A percentile compares a stretch with the other conserved stretches of the same genome.
Evolutionary conservation across 2,113 vertebrate species (phyloP).

Genomic region (Monopterus albus): DNA sequence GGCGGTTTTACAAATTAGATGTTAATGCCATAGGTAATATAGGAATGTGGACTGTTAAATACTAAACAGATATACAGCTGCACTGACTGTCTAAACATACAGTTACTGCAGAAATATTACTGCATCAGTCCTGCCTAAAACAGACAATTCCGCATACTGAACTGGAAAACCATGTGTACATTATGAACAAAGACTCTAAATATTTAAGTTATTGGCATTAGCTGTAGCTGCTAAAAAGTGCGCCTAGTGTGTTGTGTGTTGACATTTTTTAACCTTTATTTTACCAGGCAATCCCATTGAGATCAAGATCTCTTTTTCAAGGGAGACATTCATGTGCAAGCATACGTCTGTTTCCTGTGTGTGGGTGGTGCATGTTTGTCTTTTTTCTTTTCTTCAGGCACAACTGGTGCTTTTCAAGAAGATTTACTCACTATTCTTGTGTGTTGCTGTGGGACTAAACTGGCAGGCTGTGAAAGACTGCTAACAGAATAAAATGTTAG

Average conservation of each 20-base stretch:
- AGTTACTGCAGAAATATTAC: neutral
- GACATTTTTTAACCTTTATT: no score
- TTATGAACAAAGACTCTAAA: neutral
- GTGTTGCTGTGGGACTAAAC: conserved; percentile 9
- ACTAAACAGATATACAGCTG: neutral
- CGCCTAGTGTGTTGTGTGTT: no score
- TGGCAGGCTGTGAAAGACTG: neutral
- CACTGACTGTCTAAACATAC: neutral
- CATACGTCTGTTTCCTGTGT: neutral
- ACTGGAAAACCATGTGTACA: neutral
- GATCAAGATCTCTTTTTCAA: neutral
- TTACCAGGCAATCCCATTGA: no score
- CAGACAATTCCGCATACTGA: neutral
- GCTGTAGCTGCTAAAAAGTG: neutral
- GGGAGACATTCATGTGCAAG: neutral
- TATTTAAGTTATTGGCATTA: neutral
- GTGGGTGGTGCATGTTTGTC: conserved; percentile 10
- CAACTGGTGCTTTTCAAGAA: conserved; percentile 33
- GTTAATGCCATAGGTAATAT: neutral
- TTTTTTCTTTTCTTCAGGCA: neutral
- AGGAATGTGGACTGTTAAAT: neutral
- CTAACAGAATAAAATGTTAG: neutral
- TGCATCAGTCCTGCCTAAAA: neutral
- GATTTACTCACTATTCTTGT: conserved; percentile 22
- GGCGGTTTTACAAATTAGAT: conserved; percentile 21